Conservation (phyloP, 2,113 vertebrate species). For the Apus apus region DNA sequence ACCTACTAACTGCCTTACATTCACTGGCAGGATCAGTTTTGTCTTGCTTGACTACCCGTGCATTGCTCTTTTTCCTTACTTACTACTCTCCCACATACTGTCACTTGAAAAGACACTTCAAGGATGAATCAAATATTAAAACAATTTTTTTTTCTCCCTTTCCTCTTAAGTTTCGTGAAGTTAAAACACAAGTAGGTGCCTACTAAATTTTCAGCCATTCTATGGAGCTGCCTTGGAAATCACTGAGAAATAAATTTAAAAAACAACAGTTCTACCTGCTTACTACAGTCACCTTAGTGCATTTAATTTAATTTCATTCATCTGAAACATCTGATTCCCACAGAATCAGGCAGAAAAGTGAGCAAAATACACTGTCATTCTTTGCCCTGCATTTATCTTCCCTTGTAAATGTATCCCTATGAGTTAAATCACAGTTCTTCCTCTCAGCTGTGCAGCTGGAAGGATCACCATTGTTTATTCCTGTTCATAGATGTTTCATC, state of each 20-base stretch:
- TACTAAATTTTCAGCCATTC: background rate
- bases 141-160: background rate
- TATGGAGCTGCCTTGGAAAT: background rate
- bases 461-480: background rate
- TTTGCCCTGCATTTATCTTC: background rate
- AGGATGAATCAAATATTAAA: conserved; percentile 43
- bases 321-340: background rate
- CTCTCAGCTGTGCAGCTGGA: background rate
- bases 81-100: conserved; percentile 39
- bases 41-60: background rate
- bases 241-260: background rate
- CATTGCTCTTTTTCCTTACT: background rate
- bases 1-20: background rate
- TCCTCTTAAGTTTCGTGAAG: background rate
- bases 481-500: background rate
- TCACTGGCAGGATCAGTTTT: background rate
- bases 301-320: background rate
- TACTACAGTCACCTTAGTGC: background rate
- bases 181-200: background rate
- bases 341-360: background rate
- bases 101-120: conserved; percentile 4
- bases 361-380: background rate
- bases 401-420: background rate
- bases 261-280: background rate
- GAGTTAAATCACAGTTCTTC: background rate